Percentiles rank a stretch among this genome's conserved stretches.
phyloP scores from a whole-genome alignment of 2,113 vertebrate genomes.

The Caranx melampygus region DNA sequence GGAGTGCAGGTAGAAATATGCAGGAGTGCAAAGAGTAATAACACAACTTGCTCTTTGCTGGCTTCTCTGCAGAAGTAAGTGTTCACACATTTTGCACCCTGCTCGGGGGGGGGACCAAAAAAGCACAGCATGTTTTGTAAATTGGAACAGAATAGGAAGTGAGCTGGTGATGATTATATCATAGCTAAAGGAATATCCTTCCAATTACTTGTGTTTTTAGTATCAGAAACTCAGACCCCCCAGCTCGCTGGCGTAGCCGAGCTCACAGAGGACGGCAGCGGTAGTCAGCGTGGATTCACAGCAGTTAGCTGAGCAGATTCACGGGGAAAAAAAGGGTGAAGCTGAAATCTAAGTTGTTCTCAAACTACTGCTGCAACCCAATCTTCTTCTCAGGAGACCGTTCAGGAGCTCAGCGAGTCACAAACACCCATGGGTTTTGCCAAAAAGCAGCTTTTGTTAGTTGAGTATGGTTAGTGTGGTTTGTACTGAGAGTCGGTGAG shows the following conservation, averaged over 20 bases:
- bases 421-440: not conserved
- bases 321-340: too few species aligned
- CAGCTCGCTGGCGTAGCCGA: too few species aligned
- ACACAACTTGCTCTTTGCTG: not conserved
- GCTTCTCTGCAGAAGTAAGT: slow-evolving; percentile 3
- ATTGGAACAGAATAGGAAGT: not conserved
- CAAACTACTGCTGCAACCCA: not conserved
- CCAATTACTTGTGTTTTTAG: not conserved
- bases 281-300: not conserved
- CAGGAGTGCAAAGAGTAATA: not conserved
- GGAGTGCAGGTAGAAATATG: not conserved
- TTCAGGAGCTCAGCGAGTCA: not conserved
- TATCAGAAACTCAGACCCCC: not conserved
- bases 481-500: too few species aligned
- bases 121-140: not conserved
- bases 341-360: not conserved
- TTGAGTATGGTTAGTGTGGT: too few species aligned
- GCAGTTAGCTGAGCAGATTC: not conserved
- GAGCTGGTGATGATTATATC: not conserved
- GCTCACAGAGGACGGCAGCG: slow-evolving; percentile 1
- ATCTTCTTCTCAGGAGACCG: not conserved
- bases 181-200: not conserved
- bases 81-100: not conserved
- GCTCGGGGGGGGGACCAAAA: not conserved
- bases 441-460: not conserved